These are phyloP conservation scores for Oryzias celebensis DNA, from an alignment of 2,113 vertebrate species.

Conservation along the genomic window DNA sequence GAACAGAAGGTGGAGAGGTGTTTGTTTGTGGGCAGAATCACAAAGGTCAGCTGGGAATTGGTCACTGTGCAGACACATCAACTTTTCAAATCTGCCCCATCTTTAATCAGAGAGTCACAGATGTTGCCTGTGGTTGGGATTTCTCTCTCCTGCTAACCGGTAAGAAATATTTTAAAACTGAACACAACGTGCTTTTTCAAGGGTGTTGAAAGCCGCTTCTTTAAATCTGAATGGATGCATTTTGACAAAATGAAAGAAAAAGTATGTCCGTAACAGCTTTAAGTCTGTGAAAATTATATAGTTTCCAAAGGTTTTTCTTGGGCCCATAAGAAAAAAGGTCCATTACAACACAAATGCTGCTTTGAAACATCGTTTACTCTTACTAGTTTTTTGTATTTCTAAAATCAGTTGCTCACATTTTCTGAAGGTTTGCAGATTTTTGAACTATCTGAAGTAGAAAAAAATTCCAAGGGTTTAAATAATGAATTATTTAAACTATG, in stretches of 20 bases:
- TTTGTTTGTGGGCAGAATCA: slow-evolving; percentile 89
- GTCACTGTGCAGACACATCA: slow-evolving; percentile 79
- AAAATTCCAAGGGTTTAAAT: background rate
- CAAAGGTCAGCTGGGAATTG: slow-evolving; percentile 88
- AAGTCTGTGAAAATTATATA: too few species aligned
- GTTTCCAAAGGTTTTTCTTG: too few species aligned
- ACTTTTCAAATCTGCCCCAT: slow-evolving; percentile 77
- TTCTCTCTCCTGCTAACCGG: slow-evolving; percentile 88
- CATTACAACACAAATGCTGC: too few species aligned
- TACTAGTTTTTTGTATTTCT: too few species aligned
- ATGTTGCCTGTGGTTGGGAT: slow-evolving; percentile 93
- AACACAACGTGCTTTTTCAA: background rate
- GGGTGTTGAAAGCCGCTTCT: too few species aligned
- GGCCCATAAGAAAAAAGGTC: too few species aligned
- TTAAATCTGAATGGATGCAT: too few species aligned
- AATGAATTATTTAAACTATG: background rate
- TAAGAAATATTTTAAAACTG: slow-evolving; percentile 70
- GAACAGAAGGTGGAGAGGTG: slow-evolving; percentile 79
- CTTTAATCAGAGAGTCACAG: slow-evolving; percentile 68
- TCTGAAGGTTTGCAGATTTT: background rate
- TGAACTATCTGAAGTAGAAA: background rate
- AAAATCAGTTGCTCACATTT: background rate
- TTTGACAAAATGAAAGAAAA: too few species aligned
- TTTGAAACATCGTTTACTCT: too few species aligned
- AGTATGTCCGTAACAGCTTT: too few species aligned